Conservation (phyloP, 2,113 vertebrate species). For the Dasypus novemcinctus region DNA sequence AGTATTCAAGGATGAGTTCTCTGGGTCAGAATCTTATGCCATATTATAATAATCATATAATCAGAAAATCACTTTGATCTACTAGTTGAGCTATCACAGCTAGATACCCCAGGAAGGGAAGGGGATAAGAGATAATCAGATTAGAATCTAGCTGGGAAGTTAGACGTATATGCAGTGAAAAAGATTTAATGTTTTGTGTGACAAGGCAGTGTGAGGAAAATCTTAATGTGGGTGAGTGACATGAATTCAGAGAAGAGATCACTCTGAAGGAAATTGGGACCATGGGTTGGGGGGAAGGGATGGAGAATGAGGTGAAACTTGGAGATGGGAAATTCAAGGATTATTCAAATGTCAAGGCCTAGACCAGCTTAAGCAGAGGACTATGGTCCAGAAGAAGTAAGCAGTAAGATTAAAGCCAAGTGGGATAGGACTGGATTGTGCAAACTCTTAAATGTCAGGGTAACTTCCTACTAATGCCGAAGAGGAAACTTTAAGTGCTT, state of each 20-base stretch:
- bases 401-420: not conserved
- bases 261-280: not conserved
- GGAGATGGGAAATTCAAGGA: not conserved
- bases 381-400: not conserved
- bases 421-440: not conserved
- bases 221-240: not conserved
- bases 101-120: not conserved
- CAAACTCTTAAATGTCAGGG: not conserved
- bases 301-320: not conserved
- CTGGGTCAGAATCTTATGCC: not conserved
- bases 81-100: not conserved
- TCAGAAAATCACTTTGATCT: not conserved
- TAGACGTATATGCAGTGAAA: not conserved
- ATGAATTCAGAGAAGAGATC: not conserved
- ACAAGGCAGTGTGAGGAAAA: not conserved
- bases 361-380: not conserved
- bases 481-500: constrained; percentile 18
- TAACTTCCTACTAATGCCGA: constrained; percentile 6
- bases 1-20: not conserved
- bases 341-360: not conserved
- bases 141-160: not conserved
- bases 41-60: not conserved
- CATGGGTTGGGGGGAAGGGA: not conserved
- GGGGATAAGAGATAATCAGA: not conserved
- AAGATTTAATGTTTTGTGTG: not conserved